phyloP scores from a whole-genome alignment of 2,113 vertebrate species.

The Ophthalmolycus amberensis region DNA sequence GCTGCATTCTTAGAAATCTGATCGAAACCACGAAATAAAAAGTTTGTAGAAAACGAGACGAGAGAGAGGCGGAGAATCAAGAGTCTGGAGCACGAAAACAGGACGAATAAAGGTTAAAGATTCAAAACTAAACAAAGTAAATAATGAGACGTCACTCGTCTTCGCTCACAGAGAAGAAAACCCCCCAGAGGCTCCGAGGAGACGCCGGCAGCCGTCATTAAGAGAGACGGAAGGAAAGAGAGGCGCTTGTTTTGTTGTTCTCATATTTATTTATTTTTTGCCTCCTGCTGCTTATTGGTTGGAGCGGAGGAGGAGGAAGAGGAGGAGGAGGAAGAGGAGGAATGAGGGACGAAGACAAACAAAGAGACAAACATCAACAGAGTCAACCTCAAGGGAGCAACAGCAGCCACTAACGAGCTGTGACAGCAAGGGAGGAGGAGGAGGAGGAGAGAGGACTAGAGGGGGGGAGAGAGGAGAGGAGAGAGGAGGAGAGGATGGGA shows the following conservation, averaged over 20 bases:
- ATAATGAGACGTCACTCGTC: constrained; percentile 57
- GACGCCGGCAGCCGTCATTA: constrained; percentile 52
- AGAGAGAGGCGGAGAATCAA: not conserved
- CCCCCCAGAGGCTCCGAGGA: constrained; percentile 29
- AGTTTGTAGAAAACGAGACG: not conserved
- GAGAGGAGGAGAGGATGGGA: not conserved
- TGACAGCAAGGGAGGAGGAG: constrained; percentile 34
- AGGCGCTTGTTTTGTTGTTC: constrained; percentile 46
- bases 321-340: constrained; percentile 48
- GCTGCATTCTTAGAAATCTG: not conserved
- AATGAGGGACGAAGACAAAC: constrained; percentile 78
- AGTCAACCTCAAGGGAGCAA: constrained; percentile 72
- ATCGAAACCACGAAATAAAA: not conserved
- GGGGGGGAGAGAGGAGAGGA: not conserved
- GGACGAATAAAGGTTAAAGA: constrained; percentile 46
- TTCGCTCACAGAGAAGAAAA: constrained; percentile 41
- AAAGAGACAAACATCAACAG: constrained; percentile 82
- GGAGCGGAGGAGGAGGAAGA: constrained; percentile 69
- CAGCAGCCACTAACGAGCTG: constrained; percentile 78
- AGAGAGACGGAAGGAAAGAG: constrained; percentile 14
- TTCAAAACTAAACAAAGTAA: constrained; percentile 32
- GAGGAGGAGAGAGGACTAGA: not conserved
- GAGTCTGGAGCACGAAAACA: too few species aligned
- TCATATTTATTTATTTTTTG: constrained; percentile 40
- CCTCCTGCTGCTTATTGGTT: constrained; percentile 74